These are phyloP conservation scores for Aplidium turbinatum DNA, from an alignment of 23 tunicate genomes.

Conservation along the genomic window DNA sequence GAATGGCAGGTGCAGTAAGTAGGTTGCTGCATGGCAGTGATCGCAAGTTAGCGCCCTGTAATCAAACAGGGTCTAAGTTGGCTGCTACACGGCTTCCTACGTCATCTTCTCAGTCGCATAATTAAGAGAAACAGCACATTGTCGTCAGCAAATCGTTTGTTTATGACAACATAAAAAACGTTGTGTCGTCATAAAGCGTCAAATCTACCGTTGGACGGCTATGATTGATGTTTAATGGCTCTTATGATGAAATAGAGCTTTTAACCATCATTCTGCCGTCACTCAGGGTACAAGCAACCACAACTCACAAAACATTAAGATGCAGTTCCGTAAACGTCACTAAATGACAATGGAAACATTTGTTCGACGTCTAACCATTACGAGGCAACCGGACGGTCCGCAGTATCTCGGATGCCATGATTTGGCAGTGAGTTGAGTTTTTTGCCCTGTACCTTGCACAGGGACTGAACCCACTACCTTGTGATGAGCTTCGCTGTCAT, in stretches of 20 bases:
- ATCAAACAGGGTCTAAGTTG: slow-evolving; percentile 77
- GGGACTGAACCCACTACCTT: slow-evolving; percentile 65
- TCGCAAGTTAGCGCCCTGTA: slow-evolving; percentile 98
- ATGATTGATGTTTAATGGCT: slow-evolving; percentile 99
- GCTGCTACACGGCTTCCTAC: too few relatives aligned
- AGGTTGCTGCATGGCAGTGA: slow-evolving; percentile 76
- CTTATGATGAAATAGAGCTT: slow-evolving; percentile 66
- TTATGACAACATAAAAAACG: too few relatives aligned
- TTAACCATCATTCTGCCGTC: slow-evolving; percentile 96
- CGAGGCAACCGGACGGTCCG: too few relatives aligned
- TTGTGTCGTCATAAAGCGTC: too few relatives aligned
- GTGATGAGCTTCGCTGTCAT: slow-evolving; percentile 59
- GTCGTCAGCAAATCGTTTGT: too few relatives aligned
- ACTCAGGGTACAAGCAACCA: slow-evolving; percentile 34
- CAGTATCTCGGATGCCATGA: slow-evolving; percentile 40
- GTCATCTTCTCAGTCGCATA: too few relatives aligned
- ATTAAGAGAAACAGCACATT: too few relatives aligned
- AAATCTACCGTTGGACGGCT: slow-evolving; percentile 80
- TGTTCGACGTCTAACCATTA: background rate
- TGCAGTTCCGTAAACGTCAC: background rate
- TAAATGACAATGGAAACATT: background rate
- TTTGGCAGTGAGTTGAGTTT: slow-evolving; percentile 85
- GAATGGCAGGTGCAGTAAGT: background rate
- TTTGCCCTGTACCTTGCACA: slow-evolving; percentile 71
- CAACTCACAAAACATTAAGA: background rate